Base-by-base conservation (phyloP, 2,888 invertebrate genomes). In the Drosophila conformis region DNA sequence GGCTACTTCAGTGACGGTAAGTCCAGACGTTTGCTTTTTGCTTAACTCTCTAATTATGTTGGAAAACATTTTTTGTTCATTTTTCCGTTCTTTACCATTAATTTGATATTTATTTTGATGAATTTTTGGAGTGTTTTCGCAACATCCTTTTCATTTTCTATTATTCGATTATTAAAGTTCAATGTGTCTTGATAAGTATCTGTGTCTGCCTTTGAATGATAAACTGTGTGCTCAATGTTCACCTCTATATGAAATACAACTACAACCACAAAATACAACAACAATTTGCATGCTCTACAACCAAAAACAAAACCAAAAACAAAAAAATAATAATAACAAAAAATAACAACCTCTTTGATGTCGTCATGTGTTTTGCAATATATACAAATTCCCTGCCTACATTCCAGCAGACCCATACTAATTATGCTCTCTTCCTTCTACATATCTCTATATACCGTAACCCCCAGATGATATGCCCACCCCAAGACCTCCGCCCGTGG, bases 1-100 rank as follows among this genome's bases (percentile, higher is more conserved):
- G 92, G 91, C 75, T 93, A 95, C 79, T 97, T 97, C 91, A 94
- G 95, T 90, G 97, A 97, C 94, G 97, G 97, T 97, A 94, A 95
- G 95, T 94, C 73, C 18, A 46, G 21, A 60, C 75, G 77, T 83
- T 86, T 86, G 90, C 86, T 78, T 80, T 80, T 66, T 80, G 46
- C 35, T 64, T 60, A 59, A 53, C 58, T 73, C 48, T 54, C 38
- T 29, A 36, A 54, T 64, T 73, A 58, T 4, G 46, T 73, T 66
- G 56, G 60, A 46, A 8, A 46, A 25, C 4, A 25, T 4, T 25
- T 46, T 46, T 40, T 18, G 8, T 15, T 25, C 4, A 15, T 4
- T 46, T 46, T 46, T 46, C 2, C 2, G 46, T 25, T 46, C 2
- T 40, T 29, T 38, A 75, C 2, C 2, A 29, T 65, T 42, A 36